phyloP scores from a whole-genome alignment of 2,888 invertebrate genomes.

The Pyrochroa serraticornis region DNA sequence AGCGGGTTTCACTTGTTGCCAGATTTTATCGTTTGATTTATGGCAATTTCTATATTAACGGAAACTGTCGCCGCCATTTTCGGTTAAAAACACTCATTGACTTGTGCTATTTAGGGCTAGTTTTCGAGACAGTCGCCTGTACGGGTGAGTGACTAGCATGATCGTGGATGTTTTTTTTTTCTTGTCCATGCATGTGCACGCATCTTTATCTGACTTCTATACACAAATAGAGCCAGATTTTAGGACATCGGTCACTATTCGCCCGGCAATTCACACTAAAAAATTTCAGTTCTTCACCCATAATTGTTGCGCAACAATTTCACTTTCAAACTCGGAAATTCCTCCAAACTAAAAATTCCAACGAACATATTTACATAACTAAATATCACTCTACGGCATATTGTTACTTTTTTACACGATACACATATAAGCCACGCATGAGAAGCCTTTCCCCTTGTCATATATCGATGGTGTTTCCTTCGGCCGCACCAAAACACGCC shows the following conservation, averaged over 20 bases:
- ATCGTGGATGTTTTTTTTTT: slow-evolving; percentile 23
- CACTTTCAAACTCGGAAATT: slow-evolving; percentile 39
- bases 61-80: background rate
- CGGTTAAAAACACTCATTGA: background rate
- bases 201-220: slow-evolving; percentile 40
- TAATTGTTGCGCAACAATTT: slow-evolving; percentile 33
- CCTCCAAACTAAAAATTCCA: slow-evolving; percentile 32
- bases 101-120: slow-evolving; percentile 70
- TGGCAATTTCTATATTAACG: slow-evolving; percentile 9
- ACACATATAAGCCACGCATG: slow-evolving; percentile 25
- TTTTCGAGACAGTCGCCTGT: slow-evolving; percentile 88
- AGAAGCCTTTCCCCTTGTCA: slow-evolving; percentile 19
- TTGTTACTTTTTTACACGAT: slow-evolving; percentile 17
- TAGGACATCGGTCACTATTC: background rate
- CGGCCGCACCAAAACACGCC: background rate
- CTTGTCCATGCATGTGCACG: slow-evolving; percentile 36
- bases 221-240: slow-evolving; percentile 43
- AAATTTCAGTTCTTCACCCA: slow-evolving; percentile 29
- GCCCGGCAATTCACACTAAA: background rate
- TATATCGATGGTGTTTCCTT: slow-evolving; percentile 16
- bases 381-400: slow-evolving; percentile 7
- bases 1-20: slow-evolving; percentile 17
- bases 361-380: slow-evolving; percentile 27
- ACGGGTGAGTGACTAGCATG: slow-evolving; percentile 68
- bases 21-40: slow-evolving; percentile 18